phyloP scores from a whole-genome alignment of 1,140 invertebrate genomes.

The Drosophila leontia region DNA sequence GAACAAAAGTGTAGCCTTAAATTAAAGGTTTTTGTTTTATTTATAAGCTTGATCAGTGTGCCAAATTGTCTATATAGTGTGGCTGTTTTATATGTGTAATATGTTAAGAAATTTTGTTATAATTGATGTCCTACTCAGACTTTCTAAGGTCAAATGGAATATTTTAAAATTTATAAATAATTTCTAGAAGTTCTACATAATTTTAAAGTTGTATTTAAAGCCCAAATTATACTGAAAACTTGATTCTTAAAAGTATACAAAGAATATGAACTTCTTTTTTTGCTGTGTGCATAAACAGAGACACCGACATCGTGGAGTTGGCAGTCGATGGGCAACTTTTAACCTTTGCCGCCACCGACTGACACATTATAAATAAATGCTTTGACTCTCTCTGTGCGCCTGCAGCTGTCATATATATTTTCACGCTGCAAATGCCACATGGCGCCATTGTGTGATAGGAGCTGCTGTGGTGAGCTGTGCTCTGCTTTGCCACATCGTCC shows the following conservation, averaged over 20 bases:
- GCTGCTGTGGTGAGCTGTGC: not conserved
- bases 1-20: not conserved
- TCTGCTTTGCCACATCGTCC: slow-evolving; percentile 20
- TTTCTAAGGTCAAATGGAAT: not conserved
- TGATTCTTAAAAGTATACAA: not conserved
- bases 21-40: not conserved
- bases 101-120: no score
- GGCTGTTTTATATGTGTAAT: no score
- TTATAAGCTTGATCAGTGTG: not conserved
- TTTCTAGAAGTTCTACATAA: not conserved
- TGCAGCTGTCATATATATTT: slow-evolving; percentile 47
- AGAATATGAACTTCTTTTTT: not conserved
- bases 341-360: slow-evolving; percentile 59
- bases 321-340: slow-evolving; percentile 74
- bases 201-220: not conserved
- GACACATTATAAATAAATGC: slow-evolving; percentile 62
- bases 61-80: no score
- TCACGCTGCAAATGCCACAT: slow-evolving; percentile 37
- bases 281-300: not conserved
- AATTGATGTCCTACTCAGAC: no score
- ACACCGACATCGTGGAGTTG: slow-evolving; percentile 3
- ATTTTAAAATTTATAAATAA: no score
- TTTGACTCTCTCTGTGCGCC: slow-evolving; percentile 38
- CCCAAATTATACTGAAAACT: not conserved
- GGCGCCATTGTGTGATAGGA: slow-evolving; percentile 2